Conservation (phyloP, 2,113 vertebrate species). For the Alligator sinensis region DNA sequence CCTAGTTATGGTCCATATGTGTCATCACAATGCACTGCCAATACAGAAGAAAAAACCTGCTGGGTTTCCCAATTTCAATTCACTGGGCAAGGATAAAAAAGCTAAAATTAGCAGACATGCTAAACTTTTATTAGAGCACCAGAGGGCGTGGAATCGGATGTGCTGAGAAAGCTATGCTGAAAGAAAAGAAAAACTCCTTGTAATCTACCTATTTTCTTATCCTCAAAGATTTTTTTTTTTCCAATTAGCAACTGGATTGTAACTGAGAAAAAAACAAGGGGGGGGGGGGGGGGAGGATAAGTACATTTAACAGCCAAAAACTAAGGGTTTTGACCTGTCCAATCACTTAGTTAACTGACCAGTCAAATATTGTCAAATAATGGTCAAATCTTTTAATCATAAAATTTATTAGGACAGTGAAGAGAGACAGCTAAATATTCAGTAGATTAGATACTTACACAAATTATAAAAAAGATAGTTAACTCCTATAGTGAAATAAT, state of each 20-base stretch:
- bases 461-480: no score
- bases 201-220: neutral
- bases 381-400: no score
- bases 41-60: neutral
- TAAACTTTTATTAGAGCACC: neutral
- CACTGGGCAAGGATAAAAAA: conserved; percentile 3
- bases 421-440: no score
- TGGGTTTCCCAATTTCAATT: neutral
- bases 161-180: neutral
- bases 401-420: no score
- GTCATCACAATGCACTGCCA: neutral
- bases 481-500: no score
- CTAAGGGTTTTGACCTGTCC: no score
- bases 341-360: no score
- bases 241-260: neutral
- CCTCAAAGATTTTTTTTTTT: neutral
- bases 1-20: neutral
- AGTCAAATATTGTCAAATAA: no score
- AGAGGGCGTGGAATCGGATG: neutral
- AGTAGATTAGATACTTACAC: no score
- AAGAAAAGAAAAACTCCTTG: neutral
- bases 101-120: neutral
- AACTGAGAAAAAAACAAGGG: neutral
- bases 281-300: rapidly evolving
- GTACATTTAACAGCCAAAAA: no score